Conservation (phyloP, 1,140 invertebrate species). For the Sycobia sp. region DNA sequence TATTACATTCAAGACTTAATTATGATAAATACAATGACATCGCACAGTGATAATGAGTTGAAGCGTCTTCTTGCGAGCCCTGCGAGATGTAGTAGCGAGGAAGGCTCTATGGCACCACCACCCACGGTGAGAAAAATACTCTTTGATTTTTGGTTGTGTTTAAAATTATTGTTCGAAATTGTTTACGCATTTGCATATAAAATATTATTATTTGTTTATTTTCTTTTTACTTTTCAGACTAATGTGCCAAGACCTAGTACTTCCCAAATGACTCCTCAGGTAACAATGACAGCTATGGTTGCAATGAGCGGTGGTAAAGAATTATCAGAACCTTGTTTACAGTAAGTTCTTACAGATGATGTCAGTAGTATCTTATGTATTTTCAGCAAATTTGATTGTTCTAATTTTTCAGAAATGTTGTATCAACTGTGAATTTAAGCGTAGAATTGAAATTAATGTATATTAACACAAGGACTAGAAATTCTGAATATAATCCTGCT, state of each 20-base stretch:
- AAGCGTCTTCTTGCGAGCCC: constrained; percentile 48
- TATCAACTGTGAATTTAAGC: constrained; percentile 91
- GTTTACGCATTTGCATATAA: not conserved
- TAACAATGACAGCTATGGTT: constrained; percentile 46
- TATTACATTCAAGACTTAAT: too few species aligned
- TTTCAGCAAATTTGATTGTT: not conserved
- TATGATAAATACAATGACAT: too few species aligned
- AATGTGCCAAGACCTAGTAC: constrained; percentile 51
- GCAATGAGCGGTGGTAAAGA: constrained; percentile 48
- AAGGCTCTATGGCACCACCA: constrained; percentile 53
- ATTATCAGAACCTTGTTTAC: constrained; percentile 51
- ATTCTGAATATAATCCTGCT: constrained; percentile 98
- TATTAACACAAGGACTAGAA: constrained; percentile 95
- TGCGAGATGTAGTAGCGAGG: constrained; percentile 48
- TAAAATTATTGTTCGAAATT: too few species aligned
- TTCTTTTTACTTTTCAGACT: constrained; percentile 40
- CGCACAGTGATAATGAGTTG: constrained; percentile 45
- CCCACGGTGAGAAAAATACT: constrained; percentile 43
- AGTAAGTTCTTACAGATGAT: constrained; percentile 41
- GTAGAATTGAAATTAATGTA: constrained; percentile 86
- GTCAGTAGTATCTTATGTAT: not conserved
- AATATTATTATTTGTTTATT: not conserved
- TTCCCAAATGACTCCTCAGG: constrained; percentile 49
- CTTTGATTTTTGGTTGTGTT: constrained; percentile 30
- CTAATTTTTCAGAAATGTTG: constrained; percentile 78